phyloP scores from a whole-genome alignment of 37 sponge, comb jelly and placozoan genomes.

The Beroe forskalii region DNA sequence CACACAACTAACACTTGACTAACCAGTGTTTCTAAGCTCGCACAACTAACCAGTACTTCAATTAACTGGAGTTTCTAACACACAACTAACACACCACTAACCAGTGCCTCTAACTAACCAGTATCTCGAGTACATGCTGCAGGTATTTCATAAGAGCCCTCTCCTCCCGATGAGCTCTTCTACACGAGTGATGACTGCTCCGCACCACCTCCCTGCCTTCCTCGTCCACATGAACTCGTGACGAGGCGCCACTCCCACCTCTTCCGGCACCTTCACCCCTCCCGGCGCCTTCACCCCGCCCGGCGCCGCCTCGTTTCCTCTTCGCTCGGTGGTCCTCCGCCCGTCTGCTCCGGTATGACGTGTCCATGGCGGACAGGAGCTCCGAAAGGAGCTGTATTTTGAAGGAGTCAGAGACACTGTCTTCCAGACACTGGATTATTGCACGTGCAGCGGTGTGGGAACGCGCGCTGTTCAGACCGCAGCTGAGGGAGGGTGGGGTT shows the following conservation, averaged over 20 bases:
- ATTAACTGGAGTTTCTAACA: no score
- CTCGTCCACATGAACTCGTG: neutral
- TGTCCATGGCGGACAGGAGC: slow-evolving; percentile 47
- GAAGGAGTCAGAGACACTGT: slow-evolving; percentile 7
- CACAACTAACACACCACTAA: no score
- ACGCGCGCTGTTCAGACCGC: slow-evolving; percentile 49
- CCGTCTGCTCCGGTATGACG: neutral
- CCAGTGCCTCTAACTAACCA: no score
- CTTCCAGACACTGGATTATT: slow-evolving; percentile 62
- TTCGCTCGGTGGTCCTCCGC: slow-evolving; percentile 13
- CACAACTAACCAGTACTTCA: no score
- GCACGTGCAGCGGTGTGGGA: slow-evolving; percentile 58
- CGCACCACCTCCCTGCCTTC: neutral
- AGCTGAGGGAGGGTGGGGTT: slow-evolving; percentile 33
- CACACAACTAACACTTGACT: no score
- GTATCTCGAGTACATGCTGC: slow-evolving; percentile 41
- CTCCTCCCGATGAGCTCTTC: neutral
- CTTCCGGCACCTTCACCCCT: neutral
- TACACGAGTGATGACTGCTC: slow-evolving; percentile 50
- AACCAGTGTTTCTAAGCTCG: no score
- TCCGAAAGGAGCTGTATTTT: slow-evolving; percentile 56
- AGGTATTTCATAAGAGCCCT: slow-evolving; percentile 42
- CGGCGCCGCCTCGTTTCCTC: neutral
- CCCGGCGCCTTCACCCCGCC: neutral
- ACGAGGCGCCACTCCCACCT: no score